Evolutionary conservation across 2,888 invertebrate species (phyloP), one percentile per base, ranked within the genome.

Genomic region (Miltochrista miniata): DNA sequence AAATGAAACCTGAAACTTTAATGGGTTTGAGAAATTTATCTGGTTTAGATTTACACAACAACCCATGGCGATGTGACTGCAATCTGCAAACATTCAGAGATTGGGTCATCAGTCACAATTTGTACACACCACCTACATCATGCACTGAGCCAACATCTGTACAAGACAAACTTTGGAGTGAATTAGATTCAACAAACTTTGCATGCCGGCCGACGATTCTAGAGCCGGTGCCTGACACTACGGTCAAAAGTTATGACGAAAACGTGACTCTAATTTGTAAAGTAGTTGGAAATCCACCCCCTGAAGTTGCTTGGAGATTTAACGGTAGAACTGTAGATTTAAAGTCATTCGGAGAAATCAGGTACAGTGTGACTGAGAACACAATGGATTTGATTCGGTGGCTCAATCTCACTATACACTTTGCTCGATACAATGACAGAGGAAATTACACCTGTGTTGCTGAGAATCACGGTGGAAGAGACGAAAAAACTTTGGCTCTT

Each of bases 31-130:
- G 93, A 40, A 95, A 94, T 74, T 89, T 98, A 51, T 93, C 94
- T 24, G 95, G 96, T 48, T 85, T 98, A 35, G 95, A 95, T 68
- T 87, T 98, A 38, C 94, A 95, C 69, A 94, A 95, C 62, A 98
- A 98, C 80, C 96, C 96, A 0, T 98, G 98, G 98, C 93, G 95
- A 52, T 98, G 98, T 81, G 96, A 98, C 72, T 98, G 98, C 79
- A 94, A 95, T 65, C 87, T 98, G 59, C 94, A 96, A 74, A 92
- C 93, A 45, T 96, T 98, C 67, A 93, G 96, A 35, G 95, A 96
- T 72, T 96, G 95, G 93, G 94, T 94, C 54, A 93, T 95, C 48
- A 92, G 93, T 61, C 93, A 93, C 59, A 96, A 96, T 54, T 90
- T 97, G 48, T 96, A 96, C 72, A 95, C 96, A 10, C 92, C 94